phyloP scores from a whole-genome alignment of 2,888 invertebrate species.

The Slavum lentiscoides region DNA sequence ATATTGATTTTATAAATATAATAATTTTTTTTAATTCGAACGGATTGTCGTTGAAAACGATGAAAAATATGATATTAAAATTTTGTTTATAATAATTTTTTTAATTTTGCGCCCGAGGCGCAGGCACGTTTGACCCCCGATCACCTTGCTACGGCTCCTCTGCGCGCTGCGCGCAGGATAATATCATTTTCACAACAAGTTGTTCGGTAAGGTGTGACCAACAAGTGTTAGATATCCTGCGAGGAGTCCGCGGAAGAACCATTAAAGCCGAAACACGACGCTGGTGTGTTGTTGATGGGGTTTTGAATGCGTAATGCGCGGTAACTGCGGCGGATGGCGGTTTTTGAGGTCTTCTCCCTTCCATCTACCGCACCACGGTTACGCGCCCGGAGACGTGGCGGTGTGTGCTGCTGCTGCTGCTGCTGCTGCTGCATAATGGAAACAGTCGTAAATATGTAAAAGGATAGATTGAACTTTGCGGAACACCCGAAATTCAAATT shows the following conservation, averaged over 20 bases:
- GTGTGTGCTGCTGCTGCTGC: background rate
- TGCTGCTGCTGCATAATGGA: conserved; percentile 49
- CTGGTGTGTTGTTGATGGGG: conserved; percentile 46
- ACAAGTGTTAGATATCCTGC: conserved; percentile 50
- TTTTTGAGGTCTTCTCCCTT: conserved; percentile 50
- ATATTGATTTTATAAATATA: too few species aligned
- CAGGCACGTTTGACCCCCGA: too few species aligned
- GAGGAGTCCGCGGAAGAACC: conserved; percentile 43
- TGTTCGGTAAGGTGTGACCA: conserved; percentile 48
- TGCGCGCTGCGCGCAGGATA: background rate
- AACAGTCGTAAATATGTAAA: conserved; percentile 54
- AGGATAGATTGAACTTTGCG: conserved; percentile 51
- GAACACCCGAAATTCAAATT: conserved; percentile 50
- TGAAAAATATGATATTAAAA: too few species aligned
- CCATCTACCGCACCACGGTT: background rate
- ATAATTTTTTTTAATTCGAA: too few species aligned
- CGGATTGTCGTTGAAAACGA: too few species aligned
- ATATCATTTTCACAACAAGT: conserved; percentile 44
- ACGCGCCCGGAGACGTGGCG: background rate
- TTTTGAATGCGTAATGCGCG: conserved; percentile 52
- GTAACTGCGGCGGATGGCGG: conserved; percentile 37
- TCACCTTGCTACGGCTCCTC: too few species aligned
- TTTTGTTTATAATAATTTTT: too few species aligned
- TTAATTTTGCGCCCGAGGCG: too few species aligned
- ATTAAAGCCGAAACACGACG: conserved; percentile 51